Evolutionary conservation across 92 coral and sea anemone genomes (phyloP), one percentile per base, ranked within the genome.

Genomic region (Plumapathes pennacea): DNA sequence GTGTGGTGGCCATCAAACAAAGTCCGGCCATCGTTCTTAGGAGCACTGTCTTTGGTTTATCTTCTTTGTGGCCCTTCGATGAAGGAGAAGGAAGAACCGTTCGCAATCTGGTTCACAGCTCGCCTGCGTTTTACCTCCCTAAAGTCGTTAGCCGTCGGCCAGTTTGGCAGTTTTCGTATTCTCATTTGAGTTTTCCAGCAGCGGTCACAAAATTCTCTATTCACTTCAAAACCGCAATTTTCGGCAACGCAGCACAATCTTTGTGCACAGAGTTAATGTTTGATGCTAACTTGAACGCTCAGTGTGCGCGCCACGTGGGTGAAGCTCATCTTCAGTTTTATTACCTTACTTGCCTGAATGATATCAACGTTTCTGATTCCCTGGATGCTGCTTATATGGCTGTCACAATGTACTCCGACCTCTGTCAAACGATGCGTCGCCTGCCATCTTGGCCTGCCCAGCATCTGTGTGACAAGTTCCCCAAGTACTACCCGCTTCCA

Each of bases 31-130:
- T 83, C 40, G 55, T 88, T 45, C 48, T 88, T 19, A 84, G 60
- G 28, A 64, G 68, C 13, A 61, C 59, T 8, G 53, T 51, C 36
- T 72, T 69, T 50, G 83, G 74, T 20, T 40, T 92, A 39, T 71
- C 67, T 13, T 72, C 94, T 36, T 65, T 76, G 73, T 92, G 98
- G 98, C 82, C 72, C 46, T 92, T 92, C 56, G 96, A 92, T 25
- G 98, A 88, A 64, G 98, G 98, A 14, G 84, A 84, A 31, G 98
- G 96, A 18, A 62, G 68, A 64, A 42, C 47, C 30, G 62, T 83
- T 2, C 73, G 32, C 63, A 89, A 86, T 75, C 45, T 40, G 22
- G 57, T 82, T 15, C 38, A 43, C 41, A 40, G 61, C 47, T 78
- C 76, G 46, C 25, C 66, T 4, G 33, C 59, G 30, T 60, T 92